A percentile compares a stretch with the other conserved stretches of the same genome.
Evolutionary conservation across 1,140 invertebrate genomes (phyloP).

Genomic region (Babylonia areolata): DNA sequence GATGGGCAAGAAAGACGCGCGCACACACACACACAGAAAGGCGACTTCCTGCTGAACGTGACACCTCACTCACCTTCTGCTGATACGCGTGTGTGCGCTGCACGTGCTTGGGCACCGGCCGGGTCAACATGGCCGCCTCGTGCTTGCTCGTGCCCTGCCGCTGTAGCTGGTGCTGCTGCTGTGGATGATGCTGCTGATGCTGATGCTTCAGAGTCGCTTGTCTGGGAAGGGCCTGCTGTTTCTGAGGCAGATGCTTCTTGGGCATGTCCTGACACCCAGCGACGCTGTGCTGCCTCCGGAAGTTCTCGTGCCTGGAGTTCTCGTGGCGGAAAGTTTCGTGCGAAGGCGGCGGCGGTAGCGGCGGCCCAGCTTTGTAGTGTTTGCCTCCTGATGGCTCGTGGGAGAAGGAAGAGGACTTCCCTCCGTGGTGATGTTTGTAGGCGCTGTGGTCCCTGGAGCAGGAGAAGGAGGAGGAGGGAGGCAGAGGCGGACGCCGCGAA

Average conservation of each 20-base stretch:
- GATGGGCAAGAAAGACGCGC: no score
- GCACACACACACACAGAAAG: no score
- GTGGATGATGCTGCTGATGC: neutral
- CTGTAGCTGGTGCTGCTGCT: neutral
- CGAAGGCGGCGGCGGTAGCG: neutral
- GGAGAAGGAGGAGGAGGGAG: neutral
- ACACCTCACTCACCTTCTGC: conserved; percentile 35
- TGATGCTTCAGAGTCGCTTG: no score
- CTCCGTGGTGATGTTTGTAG: neutral
- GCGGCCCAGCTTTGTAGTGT: neutral
- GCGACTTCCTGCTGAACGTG: no score
- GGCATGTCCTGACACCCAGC: neutral
- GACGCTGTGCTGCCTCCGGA: conserved; percentile 1
- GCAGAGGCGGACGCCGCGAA: neutral
- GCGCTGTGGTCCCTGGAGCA: neutral
- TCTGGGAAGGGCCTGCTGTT: no score
- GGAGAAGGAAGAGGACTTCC: neutral
- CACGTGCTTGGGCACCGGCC: conserved; percentile 29
- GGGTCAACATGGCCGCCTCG: neutral
- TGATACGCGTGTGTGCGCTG: conserved; percentile 27
- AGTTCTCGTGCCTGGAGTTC: neutral
- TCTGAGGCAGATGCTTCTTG: neutral
- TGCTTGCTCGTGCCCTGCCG: neutral
- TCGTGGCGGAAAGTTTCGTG: neutral
- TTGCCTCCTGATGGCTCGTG: neutral